Evolutionary conservation across 1,140 invertebrate genomes (phyloP), one percentile per base, ranked within the genome.

Genomic region (Drosophila nannoptera): DNA sequence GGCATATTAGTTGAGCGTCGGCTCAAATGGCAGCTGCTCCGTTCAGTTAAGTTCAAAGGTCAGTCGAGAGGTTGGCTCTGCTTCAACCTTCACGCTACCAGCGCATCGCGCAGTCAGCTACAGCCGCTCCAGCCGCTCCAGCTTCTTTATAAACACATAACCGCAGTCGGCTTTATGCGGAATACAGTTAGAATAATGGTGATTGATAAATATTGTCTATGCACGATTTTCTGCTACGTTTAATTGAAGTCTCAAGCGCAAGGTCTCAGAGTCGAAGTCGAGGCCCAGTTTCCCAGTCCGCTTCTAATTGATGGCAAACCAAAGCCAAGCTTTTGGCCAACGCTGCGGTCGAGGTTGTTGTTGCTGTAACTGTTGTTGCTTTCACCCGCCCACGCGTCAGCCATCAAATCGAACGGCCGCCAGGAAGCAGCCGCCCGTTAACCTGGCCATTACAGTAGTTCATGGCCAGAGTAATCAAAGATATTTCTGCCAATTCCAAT

Each of bases 121-220:
- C 8, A 29, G 16, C 9, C 22, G 45, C 4, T 22, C 0, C 12
- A 31, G 35, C n/a, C 31, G 8, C 12, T 12, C n/a, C 52, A 38
- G 67, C 60, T 68, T 61, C 63, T 67, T 54, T 59, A 70, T 70
- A 70, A 70, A 70, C 63, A 66, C 48, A 67, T 50, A 68, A 48
- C 59, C 11, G 58, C 53, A 62, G 43, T 38, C 48, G 49, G 42
- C 55, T 59, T 71, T 54, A n/a, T 33, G 59, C 2, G 40, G 66
- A 22, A 58, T 78, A 80, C 81, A 77, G 80, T 81, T 84, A 86
- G 82, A 84, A 86, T 84, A 84, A 84, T 84, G 80, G 81, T 84
- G 80, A 84, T 84, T 84, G 82, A 84, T 84, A 84, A 86, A 84
- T 84, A 84, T 86, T 76, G 77, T 81, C 81, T 77, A 84, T 71